A percentile compares a stretch with the other conserved stretches of the same genome.
Conservation (phyloP, 2,113 vertebrate species). For the Naja naja region DNA sequence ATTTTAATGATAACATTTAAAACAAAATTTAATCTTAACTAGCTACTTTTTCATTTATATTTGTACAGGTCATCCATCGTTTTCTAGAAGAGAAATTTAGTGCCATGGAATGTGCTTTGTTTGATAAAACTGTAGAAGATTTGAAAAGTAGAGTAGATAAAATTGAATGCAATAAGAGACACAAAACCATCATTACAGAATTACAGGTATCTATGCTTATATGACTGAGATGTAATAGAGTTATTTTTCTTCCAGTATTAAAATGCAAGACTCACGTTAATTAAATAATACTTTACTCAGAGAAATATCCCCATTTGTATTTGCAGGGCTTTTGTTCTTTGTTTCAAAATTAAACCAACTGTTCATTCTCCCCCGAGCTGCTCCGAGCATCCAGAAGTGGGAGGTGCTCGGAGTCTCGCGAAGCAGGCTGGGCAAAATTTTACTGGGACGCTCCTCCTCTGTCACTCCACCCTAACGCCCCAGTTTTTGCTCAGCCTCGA, state of each 20-base stretch:
- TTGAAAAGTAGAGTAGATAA: slow-evolving; percentile 89
- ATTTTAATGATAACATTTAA: not conserved
- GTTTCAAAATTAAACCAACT: not conserved
- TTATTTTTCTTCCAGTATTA: not conserved
- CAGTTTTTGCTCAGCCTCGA: too few relatives aligned
- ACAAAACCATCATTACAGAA: slow-evolving; percentile 85
- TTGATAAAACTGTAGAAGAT: slow-evolving; percentile 86
- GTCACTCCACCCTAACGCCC: too few relatives aligned
- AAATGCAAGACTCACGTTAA: not conserved
- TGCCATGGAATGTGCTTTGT: slow-evolving; percentile 80
- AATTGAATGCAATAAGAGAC: slow-evolving; percentile 87
- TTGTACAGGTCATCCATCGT: slow-evolving; percentile 84
- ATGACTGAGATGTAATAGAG: not conserved
- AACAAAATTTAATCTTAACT: not conserved
- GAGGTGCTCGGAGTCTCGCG: too few relatives aligned
- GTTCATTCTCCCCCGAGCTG: too few relatives aligned
- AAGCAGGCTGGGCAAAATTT: too few relatives aligned
- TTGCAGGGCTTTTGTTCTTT: not conserved
- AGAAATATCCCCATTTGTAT: not conserved
- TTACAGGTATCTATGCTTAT: slow-evolving; percentile 78
- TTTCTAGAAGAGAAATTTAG: slow-evolving; percentile 86
- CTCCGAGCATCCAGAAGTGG: too few relatives aligned
- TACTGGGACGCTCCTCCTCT: too few relatives aligned
- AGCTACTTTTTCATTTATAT: slow-evolving; percentile 19
- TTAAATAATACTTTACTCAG: not conserved